Percentiles rank a stretch among this genome's conserved stretches.
Conservation (phyloP, 2,113 vertebrate genomes). For the Meles meles region DNA sequence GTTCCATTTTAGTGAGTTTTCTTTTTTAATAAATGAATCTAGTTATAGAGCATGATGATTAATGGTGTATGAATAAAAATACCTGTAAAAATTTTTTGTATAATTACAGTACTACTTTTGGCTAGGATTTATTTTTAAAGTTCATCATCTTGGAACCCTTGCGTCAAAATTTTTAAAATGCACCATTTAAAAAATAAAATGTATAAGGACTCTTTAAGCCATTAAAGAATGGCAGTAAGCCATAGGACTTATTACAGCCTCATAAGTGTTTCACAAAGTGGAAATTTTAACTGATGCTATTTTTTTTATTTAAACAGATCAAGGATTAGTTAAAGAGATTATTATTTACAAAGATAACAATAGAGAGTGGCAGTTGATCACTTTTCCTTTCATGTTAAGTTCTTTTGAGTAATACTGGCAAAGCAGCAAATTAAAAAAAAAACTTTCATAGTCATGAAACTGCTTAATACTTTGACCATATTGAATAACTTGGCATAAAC, state of each 20-base stretch:
- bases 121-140: background rate
- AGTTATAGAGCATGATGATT: background rate
- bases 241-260: background rate
- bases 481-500: background rate
- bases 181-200: background rate
- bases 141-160: background rate
- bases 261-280: background rate
- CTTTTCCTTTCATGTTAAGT: background rate
- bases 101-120: background rate
- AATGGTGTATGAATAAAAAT: background rate
- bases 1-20: background rate
- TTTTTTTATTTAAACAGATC: background rate
- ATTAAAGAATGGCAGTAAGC: background rate
- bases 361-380: background rate
- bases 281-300: background rate
- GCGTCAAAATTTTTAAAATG: background rate
- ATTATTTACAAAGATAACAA: background rate
- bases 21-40: background rate
- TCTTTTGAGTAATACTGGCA: background rate
- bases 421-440: background rate
- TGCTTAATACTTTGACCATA: background rate
- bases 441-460: background rate
- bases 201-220: background rate
- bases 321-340: background rate
- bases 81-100: background rate